Evolutionary conservation across 2,113 vertebrate genomes (phyloP), one percentile per base, ranked within the genome.

Genomic region (Nibea coibor): DNA sequence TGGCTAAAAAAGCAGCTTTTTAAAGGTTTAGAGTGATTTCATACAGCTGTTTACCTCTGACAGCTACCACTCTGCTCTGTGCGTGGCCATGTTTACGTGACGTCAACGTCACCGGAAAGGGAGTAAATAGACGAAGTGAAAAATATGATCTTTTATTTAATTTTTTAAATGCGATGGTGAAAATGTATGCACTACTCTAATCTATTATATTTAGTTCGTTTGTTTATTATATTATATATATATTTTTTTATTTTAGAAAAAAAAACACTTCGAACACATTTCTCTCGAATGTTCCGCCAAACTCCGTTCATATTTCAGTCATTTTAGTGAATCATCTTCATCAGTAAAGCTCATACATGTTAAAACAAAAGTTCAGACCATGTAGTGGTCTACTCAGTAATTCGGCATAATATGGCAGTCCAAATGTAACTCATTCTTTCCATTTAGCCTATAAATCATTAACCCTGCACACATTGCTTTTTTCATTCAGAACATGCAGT

Each of bases 11-110:
- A 8, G 0, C 1, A 10, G 15, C n/a, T 15, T 7, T 58, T 12
- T 9, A 43, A 10, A 1, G 16, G 1, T 65, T 28, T 1, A 56
- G 35, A 20, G 11, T 3, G 22, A 17, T 19, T 28, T 5, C 1
- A 39, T 11, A 6, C 48, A 19, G 14, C 14, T 58, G 53, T 70
- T 81, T 50, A 71, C 24, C 20, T 1, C 4, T 5, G 19, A 45
- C n/a, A 2, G 11, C 8, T 6, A 4, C 53, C 4, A 14, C 47
- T 47, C 5, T 0, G 42, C 22, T 7, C 50, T 14, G 31, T 1
- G 47, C 2, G 56, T 83, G 0, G 80, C 91, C 84, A 88, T 86
- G 78, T 88, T 86, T 61, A 45, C 5, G 59, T 53, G 71, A 82
- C 80, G 87, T 89, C 43, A 45, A 14, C 43, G 54, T 6, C 54